Evolutionary conservation across 1,140 invertebrate genomes (phyloP).

Genomic region (Lepidurus arcticus): DNA sequence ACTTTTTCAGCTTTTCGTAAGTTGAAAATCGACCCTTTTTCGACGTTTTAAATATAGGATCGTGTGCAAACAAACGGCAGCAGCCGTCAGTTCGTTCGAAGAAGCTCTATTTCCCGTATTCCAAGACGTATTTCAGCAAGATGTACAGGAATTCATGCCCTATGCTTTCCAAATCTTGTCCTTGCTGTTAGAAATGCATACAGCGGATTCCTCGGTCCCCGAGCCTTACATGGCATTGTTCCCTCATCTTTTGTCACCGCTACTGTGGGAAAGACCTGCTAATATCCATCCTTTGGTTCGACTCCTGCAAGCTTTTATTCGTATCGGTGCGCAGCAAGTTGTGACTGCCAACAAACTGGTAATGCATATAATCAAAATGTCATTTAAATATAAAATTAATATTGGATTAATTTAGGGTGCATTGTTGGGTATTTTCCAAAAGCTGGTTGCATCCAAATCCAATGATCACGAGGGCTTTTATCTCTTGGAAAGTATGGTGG

Average conservation of each 20-base stretch:
- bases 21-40: no score
- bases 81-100: slow-evolving; percentile 82
- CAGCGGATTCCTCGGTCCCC: slow-evolving; percentile 50
- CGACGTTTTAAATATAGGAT: slow-evolving; percentile 51
- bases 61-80: slow-evolving; percentile 72
- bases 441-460: slow-evolving; percentile 87
- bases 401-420: slow-evolving; percentile 57
- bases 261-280: slow-evolving; percentile 84
- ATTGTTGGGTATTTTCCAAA: slow-evolving; percentile 91
- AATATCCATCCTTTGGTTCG: slow-evolving; percentile 88
- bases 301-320: slow-evolving; percentile 78
- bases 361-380: slow-evolving; percentile 39
- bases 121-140: slow-evolving; percentile 84
- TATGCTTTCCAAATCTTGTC: slow-evolving; percentile 97
- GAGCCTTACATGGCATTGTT: slow-evolving; percentile 84
- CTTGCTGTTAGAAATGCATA: slow-evolving; percentile 76
- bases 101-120: slow-evolving; percentile 86
- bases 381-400: neutral
- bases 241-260: slow-evolving; percentile 75
- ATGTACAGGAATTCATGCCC: slow-evolving; percentile 94
- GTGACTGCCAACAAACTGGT: slow-evolving; percentile 61
- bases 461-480: slow-evolving; percentile 96
- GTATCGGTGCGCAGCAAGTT: slow-evolving; percentile 65
- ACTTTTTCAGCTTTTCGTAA: neutral
- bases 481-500: slow-evolving; percentile 75